phyloP scores from a whole-genome alignment of 2,113 vertebrate genomes.

The Sterna hirundo region DNA sequence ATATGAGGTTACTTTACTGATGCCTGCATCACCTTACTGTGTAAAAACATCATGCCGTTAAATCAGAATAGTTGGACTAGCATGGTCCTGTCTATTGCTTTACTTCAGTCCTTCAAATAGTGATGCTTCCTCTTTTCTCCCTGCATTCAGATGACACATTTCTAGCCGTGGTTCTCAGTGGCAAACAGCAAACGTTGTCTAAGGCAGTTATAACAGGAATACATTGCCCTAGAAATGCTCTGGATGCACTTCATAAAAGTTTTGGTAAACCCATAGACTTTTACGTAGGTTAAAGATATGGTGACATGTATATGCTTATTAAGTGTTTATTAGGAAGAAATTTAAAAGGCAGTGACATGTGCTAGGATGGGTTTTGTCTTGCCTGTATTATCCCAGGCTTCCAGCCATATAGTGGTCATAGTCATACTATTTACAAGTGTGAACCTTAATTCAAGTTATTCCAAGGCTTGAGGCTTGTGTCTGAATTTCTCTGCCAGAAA shows the following conservation, averaged over 20 bases:
- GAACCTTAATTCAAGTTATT: background rate
- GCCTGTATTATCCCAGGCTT: background rate
- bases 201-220: background rate
- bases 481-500: background rate
- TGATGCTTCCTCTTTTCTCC: background rate
- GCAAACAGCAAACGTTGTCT: background rate
- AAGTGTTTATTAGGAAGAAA: background rate
- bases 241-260: background rate
- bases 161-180: background rate
- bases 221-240: background rate
- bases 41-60: background rate
- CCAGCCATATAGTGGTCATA: background rate
- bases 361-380: background rate
- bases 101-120: background rate
- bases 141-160: background rate
- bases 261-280: background rate
- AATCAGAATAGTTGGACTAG: background rate
- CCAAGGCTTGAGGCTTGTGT: background rate
- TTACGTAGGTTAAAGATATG: background rate
- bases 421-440: background rate
- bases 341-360: background rate
- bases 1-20: background rate
- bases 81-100: background rate
- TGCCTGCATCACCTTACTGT: background rate
- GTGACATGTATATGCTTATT: background rate